These are phyloP conservation scores for Aleiodes testaceus DNA, from an alignment of 2,888 invertebrate species.

Conservation along the genomic window DNA sequence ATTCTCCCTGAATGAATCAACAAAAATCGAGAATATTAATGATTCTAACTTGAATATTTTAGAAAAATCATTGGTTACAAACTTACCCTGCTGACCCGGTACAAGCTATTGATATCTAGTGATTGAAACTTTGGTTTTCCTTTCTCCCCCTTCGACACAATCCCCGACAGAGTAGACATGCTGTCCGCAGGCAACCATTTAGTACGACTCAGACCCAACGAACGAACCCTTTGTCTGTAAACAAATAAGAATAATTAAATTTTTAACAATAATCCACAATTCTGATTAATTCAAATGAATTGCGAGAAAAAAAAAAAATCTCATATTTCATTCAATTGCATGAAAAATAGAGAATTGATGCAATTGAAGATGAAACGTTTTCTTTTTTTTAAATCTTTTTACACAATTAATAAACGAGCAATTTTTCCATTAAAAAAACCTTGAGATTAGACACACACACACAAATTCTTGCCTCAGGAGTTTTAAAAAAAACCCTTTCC, in stretches of 20 bases:
- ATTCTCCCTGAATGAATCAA: slow-evolving; percentile 80
- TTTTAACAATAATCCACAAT: background rate
- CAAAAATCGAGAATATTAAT: slow-evolving; percentile 44
- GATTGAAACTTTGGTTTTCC: slow-evolving; percentile 97
- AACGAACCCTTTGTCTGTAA: slow-evolving; percentile 82
- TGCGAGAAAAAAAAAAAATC: background rate
- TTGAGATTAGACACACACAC: no score
- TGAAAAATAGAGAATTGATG: no score
- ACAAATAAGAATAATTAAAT: slow-evolving; percentile 47
- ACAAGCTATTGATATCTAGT: slow-evolving; percentile 98
- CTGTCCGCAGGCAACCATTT: slow-evolving; percentile 96
- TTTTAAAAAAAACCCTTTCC: no score
- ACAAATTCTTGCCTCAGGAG: no score
- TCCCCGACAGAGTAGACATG: slow-evolving; percentile 97
- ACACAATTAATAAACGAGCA: no score
- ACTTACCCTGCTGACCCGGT: slow-evolving; percentile 89
- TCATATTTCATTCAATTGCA: background rate
- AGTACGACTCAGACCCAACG: slow-evolving; percentile 84
- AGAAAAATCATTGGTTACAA: slow-evolving; percentile 35
- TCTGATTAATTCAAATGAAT: no score
- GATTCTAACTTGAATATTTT: no score
- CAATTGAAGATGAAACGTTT: no score
- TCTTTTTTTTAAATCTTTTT: no score
- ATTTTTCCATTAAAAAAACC: no score
- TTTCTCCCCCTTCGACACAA: slow-evolving; percentile 88